Base-by-base conservation (phyloP, 2,113 vertebrate genomes). In the Coryphaenoides rupestris region DNA sequence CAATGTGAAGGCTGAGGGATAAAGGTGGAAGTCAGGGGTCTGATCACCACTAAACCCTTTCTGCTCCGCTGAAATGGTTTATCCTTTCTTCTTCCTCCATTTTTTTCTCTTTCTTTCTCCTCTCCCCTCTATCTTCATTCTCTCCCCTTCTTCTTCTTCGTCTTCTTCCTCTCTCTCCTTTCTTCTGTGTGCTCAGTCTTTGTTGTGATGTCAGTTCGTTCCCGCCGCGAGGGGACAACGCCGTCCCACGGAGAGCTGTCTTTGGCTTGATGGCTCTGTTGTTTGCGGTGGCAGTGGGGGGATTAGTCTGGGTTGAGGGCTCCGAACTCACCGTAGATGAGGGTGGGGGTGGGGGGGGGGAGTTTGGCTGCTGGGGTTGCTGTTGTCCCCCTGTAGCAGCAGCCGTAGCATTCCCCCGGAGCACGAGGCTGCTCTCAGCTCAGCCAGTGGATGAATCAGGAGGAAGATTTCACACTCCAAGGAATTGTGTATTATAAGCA, bases 31-130 rank as follows among this genome's bases (percentile, higher is more conserved):
- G 93, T 90, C 15, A 90, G 95, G n/a, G 95, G 95, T 96, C 95
- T 98, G 97, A 95, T 96, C 96, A 90, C 93, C 92, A 95, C 93
- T 95, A 92, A 96, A 94, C 94, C 95, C 95, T 99, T 96, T 98
- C 95, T 97, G 96, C 93, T 94, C 92, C 91, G 89, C 89, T 87
- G 95, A 95, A 89, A 89, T 87, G 92, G 92, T 92, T n/a, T n/a
- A 77, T 92, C 92, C 92, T 90, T 83, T 55, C 52, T 5, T 56
- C 13, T 66, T 56, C 55, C 12, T 46, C 33, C 85, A 85, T 85
- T 47, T 9, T 3, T 3, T 53, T 3, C 19, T n/a, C n/a, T n/a
- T n/a, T n/a, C n/a, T n/a, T n/a, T n/a, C n/a, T n/a, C n/a, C n/a
- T n/a, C n/a, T n/a, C n/a, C n/a, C n/a, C n/a, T n/a, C 12, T 68